phyloP scores from a whole-genome alignment of 2,888 invertebrate species.

The Polymixis lichenea region DNA sequence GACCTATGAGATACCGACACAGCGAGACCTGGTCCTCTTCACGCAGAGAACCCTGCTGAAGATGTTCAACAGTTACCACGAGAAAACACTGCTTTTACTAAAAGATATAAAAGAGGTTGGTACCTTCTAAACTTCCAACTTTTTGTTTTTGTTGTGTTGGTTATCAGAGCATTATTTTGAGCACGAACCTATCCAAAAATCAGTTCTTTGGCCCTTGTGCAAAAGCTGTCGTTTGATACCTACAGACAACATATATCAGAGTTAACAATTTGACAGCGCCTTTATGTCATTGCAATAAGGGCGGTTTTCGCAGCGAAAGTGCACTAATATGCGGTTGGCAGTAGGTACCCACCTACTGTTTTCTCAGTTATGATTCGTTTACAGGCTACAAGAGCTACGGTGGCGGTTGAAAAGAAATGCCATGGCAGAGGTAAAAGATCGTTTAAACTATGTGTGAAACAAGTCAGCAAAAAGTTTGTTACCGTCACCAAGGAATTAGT shows the following conservation, averaged over 20 bases:
- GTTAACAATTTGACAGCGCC: background rate
- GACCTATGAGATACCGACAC: slow-evolving; percentile 80
- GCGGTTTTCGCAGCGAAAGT: background rate
- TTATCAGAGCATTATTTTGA: background rate
- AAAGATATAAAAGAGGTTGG: slow-evolving; percentile 80
- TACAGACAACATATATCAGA: background rate
- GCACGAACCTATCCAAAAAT: background rate
- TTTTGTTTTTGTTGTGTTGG: background rate
- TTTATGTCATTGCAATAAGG: background rate
- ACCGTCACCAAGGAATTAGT: slow-evolving; percentile 76
- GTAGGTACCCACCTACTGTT: background rate
- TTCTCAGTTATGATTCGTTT: slow-evolving; percentile 1
- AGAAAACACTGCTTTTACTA: slow-evolving; percentile 75
- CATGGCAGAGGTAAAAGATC: slow-evolving; percentile 54
- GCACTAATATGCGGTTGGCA: background rate
- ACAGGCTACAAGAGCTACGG: slow-evolving; percentile 77
- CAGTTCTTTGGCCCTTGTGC: background rate
- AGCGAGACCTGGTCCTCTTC: slow-evolving; percentile 75
- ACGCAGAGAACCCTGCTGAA: slow-evolving; percentile 71
- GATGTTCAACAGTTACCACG: slow-evolving; percentile 75
- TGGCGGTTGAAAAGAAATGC: slow-evolving; percentile 71
- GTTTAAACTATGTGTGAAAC: slow-evolving; percentile 76
- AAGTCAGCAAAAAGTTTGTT: slow-evolving; percentile 73
- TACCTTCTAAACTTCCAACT: background rate
- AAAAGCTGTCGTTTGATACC: background rate